These are phyloP conservation scores for Agrilus cyanescens DNA, from an alignment of 2,888 invertebrate genomes.

Conservation along the genomic window DNA sequence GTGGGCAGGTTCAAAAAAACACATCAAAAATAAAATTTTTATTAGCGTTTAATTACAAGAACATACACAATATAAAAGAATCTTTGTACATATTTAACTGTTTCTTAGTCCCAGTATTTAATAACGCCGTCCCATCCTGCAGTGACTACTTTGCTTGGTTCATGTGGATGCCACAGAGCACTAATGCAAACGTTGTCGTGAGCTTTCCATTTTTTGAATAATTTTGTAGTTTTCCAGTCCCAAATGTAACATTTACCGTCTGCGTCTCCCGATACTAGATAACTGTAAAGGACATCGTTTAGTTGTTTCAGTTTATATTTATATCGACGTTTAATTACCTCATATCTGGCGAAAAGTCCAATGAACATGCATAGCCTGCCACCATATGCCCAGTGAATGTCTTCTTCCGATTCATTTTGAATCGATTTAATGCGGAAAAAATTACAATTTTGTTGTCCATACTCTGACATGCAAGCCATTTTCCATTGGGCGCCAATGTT, in stretches of 20 bases:
- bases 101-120: conserved; percentile 92
- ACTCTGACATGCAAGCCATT: conserved; percentile 98
- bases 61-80: no score
- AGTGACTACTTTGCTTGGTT: conserved; percentile 92
- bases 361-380: conserved; percentile 93
- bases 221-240: conserved; percentile 99
- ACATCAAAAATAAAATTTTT: no score
- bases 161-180: conserved; percentile 96
- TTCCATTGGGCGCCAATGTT: conserved; percentile 88
- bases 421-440: conserved; percentile 92
- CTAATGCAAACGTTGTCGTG: conserved; percentile 96
- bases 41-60: no score
- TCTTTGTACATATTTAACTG: no score
- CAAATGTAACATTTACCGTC: conserved; percentile 98
- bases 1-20: no score
- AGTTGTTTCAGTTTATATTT: background rate
- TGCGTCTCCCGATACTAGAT: conserved; percentile 94
- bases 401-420: conserved; percentile 97
- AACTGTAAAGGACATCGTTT: conserved; percentile 48
- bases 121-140: conserved; percentile 99
- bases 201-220: conserved; percentile 98
- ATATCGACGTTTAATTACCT: conserved; percentile 43
- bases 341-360: conserved; percentile 99
- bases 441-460: conserved; percentile 99
- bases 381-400: conserved; percentile 99